Conservation (phyloP, 1,140 invertebrate species). For the Drosophila pseudoobscura region DNA sequence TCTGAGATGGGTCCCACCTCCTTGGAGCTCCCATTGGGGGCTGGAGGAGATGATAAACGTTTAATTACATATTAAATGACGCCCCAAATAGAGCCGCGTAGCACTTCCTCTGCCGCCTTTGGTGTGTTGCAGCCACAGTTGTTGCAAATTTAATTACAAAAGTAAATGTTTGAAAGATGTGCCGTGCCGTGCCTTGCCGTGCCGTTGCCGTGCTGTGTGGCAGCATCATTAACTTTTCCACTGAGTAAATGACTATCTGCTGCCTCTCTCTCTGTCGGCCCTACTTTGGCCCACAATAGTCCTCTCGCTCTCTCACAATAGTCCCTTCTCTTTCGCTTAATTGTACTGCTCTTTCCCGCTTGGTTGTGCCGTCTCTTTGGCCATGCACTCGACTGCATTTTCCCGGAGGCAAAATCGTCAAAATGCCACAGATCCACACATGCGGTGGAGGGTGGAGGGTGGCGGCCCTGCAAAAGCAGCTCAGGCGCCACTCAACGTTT, state of each 20-base stretch:
- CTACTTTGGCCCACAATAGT: not conserved
- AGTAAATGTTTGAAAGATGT: conserved; percentile 62
- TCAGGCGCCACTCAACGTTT: conserved; percentile 26
- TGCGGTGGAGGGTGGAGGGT: conserved; percentile 14
- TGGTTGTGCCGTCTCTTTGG: not conserved
- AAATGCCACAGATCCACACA: conserved; percentile 23
- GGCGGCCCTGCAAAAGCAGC: conserved; percentile 15
- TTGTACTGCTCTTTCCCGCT: not conserved
- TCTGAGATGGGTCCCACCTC: too few relatives aligned
- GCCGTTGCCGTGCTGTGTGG: not conserved
- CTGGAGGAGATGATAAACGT: conserved; percentile 31
- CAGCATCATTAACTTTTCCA: conserved; percentile 64
- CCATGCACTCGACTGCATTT: conserved; percentile 9
- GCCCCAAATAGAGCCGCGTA: conserved; percentile 1
- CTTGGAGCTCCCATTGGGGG: too few relatives aligned
- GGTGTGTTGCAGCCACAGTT: conserved; percentile 29
- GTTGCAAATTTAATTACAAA: conserved; percentile 69
- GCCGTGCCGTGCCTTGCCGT: not conserved
- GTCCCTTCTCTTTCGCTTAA: too few relatives aligned
- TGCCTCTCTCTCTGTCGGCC: not conserved
- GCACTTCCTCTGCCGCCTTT: too few relatives aligned
- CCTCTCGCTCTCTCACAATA: too few relatives aligned
- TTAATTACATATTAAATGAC: conserved; percentile 64
- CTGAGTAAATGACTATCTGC: not conserved
- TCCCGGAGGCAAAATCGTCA: conserved; percentile 19